Evolutionary conservation across 2,113 vertebrate genomes (phyloP), one percentile per base, ranked within the genome.

Genomic region (Leptobrachium ailaonicum): DNA sequence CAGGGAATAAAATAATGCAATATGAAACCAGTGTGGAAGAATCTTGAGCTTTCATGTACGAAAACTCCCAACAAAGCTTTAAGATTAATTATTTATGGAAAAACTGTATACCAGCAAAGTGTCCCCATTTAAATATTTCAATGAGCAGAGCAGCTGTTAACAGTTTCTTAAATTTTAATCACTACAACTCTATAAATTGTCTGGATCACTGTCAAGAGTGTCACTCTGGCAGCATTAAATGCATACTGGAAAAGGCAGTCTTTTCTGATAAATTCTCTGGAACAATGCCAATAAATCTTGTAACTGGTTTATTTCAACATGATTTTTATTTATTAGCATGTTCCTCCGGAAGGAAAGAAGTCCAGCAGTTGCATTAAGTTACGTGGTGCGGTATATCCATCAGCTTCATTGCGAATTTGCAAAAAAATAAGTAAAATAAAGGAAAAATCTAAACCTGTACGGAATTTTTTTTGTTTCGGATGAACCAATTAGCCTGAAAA

Each of bases 151-250:
- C 69, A 79, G 77, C 69, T 73, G 70, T 42, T 79, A 79, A 79
- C n/a, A 40, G 43, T 72, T 72, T 79, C 47, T 80, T 73, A 67
- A 58, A 66, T 73, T 73, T 67, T 73, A 73, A 80, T 80, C 71
- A 66, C 77, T 54, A 73, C 71, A 44, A 66, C 71, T 12, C 77
- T 73, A 80, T 73, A 80, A 80, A 80, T 80, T 73, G 44, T 80
- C 62, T 67, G 63, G 58, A 45, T 67, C 42, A 67, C 70, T 80
- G 77, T 73, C 77, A 80, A 58, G 53, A 54, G 11, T 80, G 77
- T 73, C 77, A 80, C 41, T 66, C 4, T 73, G 3, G 10, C 50
- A 56, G 70, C 71, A 73, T 67, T 67, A 67, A 80, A 80, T 8
- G 42, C 47, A 58, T 73, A 80, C 41, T 32, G 77, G 50, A 73